Percentiles rank a stretch among this genome's conserved stretches.
These are phyloP conservation scores for Protophormia terraenovae DNA, from an alignment of 2,888 invertebrate species.

Conservation along the genomic window DNA sequence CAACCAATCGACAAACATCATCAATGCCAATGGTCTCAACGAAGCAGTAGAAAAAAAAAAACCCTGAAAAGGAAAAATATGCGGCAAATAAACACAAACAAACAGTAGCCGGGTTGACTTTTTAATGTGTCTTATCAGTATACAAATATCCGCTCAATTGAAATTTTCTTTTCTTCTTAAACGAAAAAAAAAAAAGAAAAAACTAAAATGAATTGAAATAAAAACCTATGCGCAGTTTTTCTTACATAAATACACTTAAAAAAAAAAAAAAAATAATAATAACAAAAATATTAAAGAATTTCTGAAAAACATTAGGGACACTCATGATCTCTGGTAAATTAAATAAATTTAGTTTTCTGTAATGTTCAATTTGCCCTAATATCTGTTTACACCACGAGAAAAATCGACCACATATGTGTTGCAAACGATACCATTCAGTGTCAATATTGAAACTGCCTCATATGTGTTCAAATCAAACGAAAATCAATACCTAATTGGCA, in stretches of 20 bases:
- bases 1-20: conserved; percentile 67
- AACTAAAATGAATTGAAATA: conserved; percentile 1
- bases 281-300: background rate
- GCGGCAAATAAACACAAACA: conserved; percentile 59
- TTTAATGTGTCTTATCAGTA: conserved; percentile 68
- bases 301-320: too few relatives aligned
- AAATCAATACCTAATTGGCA: too few relatives aligned
- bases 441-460: too few relatives aligned
- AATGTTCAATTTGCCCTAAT: too few relatives aligned
- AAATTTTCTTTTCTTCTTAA: conserved; percentile 55
- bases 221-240: conserved; percentile 26
- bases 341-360: too few relatives aligned
- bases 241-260: conserved; percentile 21
- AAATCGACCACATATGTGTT: too few relatives aligned
- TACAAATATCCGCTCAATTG: conserved; percentile 68
- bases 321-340: too few relatives aligned
- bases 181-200: background rate
- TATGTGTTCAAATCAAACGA: too few relatives aligned
- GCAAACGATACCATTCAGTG: too few relatives aligned
- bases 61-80: conserved; percentile 26
- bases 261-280: background rate
- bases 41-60: background rate
- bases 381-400: too few relatives aligned
- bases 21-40: conserved; percentile 64
- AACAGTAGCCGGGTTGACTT: conserved; percentile 67